Evolutionary conservation across 2,113 vertebrate species (phyloP).

Genomic region (Ceyx cyanopectus): DNA sequence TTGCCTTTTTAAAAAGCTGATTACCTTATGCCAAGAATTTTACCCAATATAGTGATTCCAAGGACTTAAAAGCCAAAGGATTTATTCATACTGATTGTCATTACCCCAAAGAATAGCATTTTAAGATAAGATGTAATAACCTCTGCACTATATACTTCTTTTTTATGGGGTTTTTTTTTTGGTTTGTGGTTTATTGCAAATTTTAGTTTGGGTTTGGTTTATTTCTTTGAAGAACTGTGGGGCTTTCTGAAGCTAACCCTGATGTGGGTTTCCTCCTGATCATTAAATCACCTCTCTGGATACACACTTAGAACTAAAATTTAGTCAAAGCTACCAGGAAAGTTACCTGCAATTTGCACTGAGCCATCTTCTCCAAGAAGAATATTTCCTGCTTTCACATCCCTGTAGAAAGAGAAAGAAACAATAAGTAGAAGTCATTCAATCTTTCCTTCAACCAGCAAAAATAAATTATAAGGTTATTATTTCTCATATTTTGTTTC

Average conservation of each 20-base stretch:
- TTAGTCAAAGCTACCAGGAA: background rate
- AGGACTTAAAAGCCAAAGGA: background rate
- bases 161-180: background rate
- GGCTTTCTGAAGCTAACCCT: background rate
- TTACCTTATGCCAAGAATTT: background rate
- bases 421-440: conserved; percentile 23
- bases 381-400: conserved; percentile 98
- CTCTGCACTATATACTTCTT: background rate
- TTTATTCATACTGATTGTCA: background rate
- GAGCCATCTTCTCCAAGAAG: conserved; percentile 96
- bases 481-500: background rate
- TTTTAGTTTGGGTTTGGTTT: background rate
- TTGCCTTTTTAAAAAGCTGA: background rate
- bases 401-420: conserved; percentile 79
- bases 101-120: background rate
- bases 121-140: background rate
- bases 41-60: background rate
- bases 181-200: background rate
- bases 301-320: background rate
- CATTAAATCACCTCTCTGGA: background rate
- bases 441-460: background rate
- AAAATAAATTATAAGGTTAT: background rate
- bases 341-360: conserved; percentile 95
- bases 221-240: background rate
- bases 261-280: background rate